phyloP scores from a whole-genome alignment of 2,113 vertebrate species.

The Polypterus bichir region DNA sequence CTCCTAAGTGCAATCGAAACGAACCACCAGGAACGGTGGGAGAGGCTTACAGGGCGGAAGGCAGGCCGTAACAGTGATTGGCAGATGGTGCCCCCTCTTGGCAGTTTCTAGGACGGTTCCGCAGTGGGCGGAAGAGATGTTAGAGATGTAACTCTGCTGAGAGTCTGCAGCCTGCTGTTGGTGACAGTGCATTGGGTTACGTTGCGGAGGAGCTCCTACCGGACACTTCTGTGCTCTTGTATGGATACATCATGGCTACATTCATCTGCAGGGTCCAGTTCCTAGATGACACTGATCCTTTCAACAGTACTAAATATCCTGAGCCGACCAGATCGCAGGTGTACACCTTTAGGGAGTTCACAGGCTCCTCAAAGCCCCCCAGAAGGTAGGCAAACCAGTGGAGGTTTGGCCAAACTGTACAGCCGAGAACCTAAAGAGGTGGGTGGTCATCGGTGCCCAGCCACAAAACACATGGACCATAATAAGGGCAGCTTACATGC shows the following conservation, averaged over 20 bases:
- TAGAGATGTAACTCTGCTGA: not conserved
- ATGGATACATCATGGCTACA: slow-evolving; percentile 84
- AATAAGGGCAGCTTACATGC: no score
- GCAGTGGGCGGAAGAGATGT: slow-evolving; percentile 32
- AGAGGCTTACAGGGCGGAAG: slow-evolving; percentile 1
- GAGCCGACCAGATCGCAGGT: slow-evolving; percentile 83
- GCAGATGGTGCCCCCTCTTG: not conserved
- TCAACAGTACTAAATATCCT: slow-evolving; percentile 93
- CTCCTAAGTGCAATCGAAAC: slow-evolving; percentile 44
- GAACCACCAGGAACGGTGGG: slow-evolving; percentile 18
- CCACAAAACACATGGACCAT: no score
- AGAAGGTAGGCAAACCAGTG: slow-evolving; percentile 61
- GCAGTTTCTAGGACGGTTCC: slow-evolving; percentile 27
- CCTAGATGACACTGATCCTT: slow-evolving; percentile 92
- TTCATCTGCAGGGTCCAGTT: slow-evolving; percentile 86
- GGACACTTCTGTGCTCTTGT: slow-evolving; percentile 33
- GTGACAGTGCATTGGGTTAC: not conserved
- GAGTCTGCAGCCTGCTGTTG: slow-evolving; percentile 15
- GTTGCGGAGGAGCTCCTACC: slow-evolving; percentile 25
- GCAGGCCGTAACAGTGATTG: not conserved
- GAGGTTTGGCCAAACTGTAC: no score
- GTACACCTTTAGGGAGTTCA: slow-evolving; percentile 85
- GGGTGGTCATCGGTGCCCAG: not conserved
- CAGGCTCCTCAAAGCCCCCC: slow-evolving; percentile 77
- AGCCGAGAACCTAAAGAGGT: no score